Base-by-base conservation (phyloP, 1,140 invertebrate species). In the Drosophila gunungcola region DNA sequence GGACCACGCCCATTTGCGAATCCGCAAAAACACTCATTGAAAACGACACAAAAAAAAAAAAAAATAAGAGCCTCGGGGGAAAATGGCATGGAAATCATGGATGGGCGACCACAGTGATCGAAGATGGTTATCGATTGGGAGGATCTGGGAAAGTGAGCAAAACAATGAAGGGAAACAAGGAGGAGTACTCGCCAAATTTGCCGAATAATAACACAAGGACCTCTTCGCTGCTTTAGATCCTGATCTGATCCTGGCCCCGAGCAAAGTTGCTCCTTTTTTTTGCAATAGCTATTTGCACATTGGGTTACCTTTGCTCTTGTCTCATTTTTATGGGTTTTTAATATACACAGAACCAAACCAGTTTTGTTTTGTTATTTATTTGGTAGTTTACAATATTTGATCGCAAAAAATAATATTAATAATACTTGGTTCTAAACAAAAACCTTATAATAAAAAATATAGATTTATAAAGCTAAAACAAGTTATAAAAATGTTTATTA, bases 221-320 rank as follows among this genome's bases (percentile, higher is more conserved):
- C 52, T 42, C n/a, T 67, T 29, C 45, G 57, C 43, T 63, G n/a
- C 12, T 36, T 16, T n/a, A 48, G 56, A 48, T 48, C 0, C 10
- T 25, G 10, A 45, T 68, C 46, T 36, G 67, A 81, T 78, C 78
- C 64, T 68, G 41, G 73, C 74, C 82, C 25, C 43, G 29, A 63
- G 82, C 48, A 13, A 57, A 36, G 64, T 70, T 86, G 82, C 78
- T 86, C 82, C 82, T 85, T 85, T 85, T 49, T 63, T 49, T 63
- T 54, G 51, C 42, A 52, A 43, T 48, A 53, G 43, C 55, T 77
- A 65, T 80, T 84, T 85, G 80, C 73, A 68, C 72, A 84, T 61
- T 58, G 65, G 54, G 51, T 84, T 80, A 21, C 57, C 12, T 25
- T 29, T 36, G 21, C 34, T 49, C 27, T 36, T 34, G 10, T 36